Conservation (phyloP, 2,797 vertebrate genomes). For the Staurois parvus region DNA sequence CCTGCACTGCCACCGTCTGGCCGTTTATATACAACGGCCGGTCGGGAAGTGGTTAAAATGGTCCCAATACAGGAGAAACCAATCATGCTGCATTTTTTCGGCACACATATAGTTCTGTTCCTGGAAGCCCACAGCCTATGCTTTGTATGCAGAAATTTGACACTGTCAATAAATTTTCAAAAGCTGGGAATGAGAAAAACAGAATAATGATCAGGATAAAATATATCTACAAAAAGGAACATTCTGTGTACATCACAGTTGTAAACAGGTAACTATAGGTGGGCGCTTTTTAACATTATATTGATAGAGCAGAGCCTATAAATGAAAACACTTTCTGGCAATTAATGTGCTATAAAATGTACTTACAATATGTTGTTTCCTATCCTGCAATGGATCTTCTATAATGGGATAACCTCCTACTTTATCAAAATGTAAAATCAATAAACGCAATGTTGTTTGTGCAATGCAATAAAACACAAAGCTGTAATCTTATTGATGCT, state of each 20-base stretch:
- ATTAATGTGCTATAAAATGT: background rate
- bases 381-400: background rate
- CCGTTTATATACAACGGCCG: too few relatives aligned
- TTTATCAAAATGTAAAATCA: conserved; percentile 22
- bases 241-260: background rate
- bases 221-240: too few relatives aligned
- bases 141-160: too few relatives aligned
- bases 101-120: too few relatives aligned
- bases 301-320: background rate
- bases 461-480: background rate
- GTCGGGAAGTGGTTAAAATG: too few relatives aligned
- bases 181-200: too few relatives aligned
- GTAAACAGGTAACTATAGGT: background rate
- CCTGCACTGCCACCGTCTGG: too few relatives aligned
- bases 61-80: too few relatives aligned
- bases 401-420: conserved; percentile 15
- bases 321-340: conserved; percentile 12
- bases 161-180: too few relatives aligned
- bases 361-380: background rate
- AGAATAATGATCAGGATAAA: too few relatives aligned
- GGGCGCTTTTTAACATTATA: background rate
- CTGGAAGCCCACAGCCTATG: too few relatives aligned
- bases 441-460: background rate
- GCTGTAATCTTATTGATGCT: background rate
- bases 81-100: too few relatives aligned